phyloP scores from a whole-genome alignment of 2,888 invertebrate species.

The Meliscaeva auricollis region DNA sequence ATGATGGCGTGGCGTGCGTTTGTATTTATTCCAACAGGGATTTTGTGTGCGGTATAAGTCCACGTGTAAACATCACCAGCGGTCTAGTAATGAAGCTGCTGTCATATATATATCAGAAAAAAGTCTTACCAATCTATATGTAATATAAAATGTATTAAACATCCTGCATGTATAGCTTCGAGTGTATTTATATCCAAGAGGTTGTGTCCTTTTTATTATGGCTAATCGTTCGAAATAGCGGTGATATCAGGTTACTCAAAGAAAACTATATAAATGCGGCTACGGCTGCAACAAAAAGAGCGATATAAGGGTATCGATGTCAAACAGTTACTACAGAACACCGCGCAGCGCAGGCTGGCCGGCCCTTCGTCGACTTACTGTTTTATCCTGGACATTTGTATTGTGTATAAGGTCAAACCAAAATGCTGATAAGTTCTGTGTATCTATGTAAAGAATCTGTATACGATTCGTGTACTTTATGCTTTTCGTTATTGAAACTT shows the following conservation, averaged over 20 bases:
- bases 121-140: constrained; percentile 3
- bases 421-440: constrained; percentile 21
- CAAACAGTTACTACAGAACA: constrained; percentile 51
- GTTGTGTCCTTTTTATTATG: constrained; percentile 73
- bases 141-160: neutral
- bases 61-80: constrained; percentile 53
- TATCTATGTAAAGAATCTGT: too few relatives aligned
- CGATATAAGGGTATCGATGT: constrained; percentile 73
- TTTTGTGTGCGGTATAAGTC: constrained; percentile 23
- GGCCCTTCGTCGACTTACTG: constrained; percentile 12
- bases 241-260: constrained; percentile 73
- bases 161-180: neutral
- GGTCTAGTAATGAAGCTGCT: constrained; percentile 59
- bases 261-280: constrained; percentile 57
- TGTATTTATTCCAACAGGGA: neutral
- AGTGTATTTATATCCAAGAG: neutral
- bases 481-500: too few relatives aligned
- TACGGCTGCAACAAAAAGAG: constrained; percentile 72
- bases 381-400: constrained; percentile 21
- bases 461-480: too few relatives aligned
- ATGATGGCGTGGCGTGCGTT: constrained; percentile 2
- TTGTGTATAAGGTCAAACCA: constrained; percentile 61
- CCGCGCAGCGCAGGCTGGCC: constrained; percentile 5
- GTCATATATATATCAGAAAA: constrained; percentile 51
- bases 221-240: constrained; percentile 74